These are phyloP conservation scores for Platycheirus rosarum DNA, from an alignment of 2,888 invertebrate species.

Conservation along the genomic window DNA sequence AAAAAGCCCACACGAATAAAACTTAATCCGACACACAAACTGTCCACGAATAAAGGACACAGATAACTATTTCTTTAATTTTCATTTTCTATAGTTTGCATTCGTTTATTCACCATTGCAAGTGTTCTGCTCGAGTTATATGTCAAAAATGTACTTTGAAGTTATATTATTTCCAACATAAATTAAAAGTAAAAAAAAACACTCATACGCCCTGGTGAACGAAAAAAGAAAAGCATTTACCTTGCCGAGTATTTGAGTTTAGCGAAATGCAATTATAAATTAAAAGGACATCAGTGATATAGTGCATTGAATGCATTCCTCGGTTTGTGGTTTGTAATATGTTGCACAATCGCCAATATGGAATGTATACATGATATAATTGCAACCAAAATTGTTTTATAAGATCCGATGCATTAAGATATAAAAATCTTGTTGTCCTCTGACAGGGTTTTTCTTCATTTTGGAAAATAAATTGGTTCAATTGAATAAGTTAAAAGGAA, in stretches of 20 bases:
- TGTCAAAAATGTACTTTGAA: slow-evolving; percentile 48
- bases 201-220: slow-evolving; percentile 37
- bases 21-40: slow-evolving; percentile 8
- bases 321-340: slow-evolving; percentile 23
- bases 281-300: slow-evolving; percentile 29
- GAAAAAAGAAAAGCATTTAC: background rate
- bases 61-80: background rate
- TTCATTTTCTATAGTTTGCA: slow-evolving; percentile 12
- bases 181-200: slow-evolving; percentile 3
- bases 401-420: slow-evolving; percentile 25
- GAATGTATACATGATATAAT: slow-evolving; percentile 22
- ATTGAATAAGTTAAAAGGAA: slow-evolving; percentile 5
- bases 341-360: slow-evolving; percentile 6
- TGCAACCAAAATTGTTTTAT: slow-evolving; percentile 28
- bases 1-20: slow-evolving; percentile 13
- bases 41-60: slow-evolving; percentile 21
- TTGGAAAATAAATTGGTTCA: slow-evolving; percentile 2
- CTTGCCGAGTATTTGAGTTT: background rate
- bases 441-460: background rate
- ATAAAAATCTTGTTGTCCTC: slow-evolving; percentile 27
- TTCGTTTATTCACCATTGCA: slow-evolving; percentile 21
- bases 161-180: slow-evolving; percentile 26
- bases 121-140: slow-evolving; percentile 19
- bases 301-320: slow-evolving; percentile 11
- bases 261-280: slow-evolving; percentile 8